These are phyloP conservation scores for Blastomussa wellsi DNA, from an alignment of 92 coral and sea anemone genomes.

Conservation along the genomic window DNA sequence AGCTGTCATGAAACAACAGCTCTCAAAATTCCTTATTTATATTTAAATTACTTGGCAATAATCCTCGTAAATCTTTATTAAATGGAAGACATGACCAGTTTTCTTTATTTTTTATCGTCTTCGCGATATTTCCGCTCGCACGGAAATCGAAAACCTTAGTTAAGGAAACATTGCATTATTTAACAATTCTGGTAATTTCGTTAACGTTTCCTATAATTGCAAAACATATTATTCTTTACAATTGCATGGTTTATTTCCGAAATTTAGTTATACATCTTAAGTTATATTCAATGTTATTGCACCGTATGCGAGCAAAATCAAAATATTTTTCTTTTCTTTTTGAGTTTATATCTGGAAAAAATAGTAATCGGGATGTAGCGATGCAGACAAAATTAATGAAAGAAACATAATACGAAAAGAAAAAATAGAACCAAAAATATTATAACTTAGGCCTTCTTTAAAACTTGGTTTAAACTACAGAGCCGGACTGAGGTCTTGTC, in stretches of 20 bases:
- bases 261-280: not conserved
- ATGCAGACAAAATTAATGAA: not conserved
- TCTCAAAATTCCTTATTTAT: not conserved
- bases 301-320: not conserved
- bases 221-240: not conserved
- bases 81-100: not conserved
- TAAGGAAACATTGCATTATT: not conserved
- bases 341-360: not conserved
- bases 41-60: slow-evolving; percentile 1
- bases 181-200: not conserved
- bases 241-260: not conserved
- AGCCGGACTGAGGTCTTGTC: not conserved
- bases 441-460: too few species aligned
- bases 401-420: not conserved
- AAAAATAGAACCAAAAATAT: not conserved
- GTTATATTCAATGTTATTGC: not conserved
- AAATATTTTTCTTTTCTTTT: not conserved
- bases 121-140: not conserved
- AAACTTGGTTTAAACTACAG: not conserved
- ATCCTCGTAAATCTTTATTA: not conserved
- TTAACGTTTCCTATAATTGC: not conserved
- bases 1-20: not conserved
- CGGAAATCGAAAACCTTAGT: not conserved
- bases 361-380: not conserved
- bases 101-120: not conserved